Percentiles rank a stretch among this genome's conserved stretches.
Conservation (phyloP, 2,888 invertebrate species). For the Melanchra persicariae region DNA sequence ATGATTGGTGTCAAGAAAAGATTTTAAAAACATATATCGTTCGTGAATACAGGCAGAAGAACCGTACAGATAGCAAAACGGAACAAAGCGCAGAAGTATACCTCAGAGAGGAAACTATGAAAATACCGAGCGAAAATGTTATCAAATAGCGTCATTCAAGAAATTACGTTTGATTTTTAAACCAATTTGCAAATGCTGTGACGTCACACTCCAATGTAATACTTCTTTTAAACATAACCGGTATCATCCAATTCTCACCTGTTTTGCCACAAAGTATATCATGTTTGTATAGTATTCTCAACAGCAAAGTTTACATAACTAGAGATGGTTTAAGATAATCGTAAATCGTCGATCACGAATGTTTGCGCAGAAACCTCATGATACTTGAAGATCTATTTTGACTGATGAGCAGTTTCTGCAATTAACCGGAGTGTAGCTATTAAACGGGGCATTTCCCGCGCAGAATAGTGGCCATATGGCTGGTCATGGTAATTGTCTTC, state of each 20-base stretch:
- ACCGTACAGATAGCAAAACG: neutral
- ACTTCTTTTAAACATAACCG: slow-evolving; percentile 27
- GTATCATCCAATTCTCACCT: slow-evolving; percentile 45
- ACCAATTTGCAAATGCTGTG: slow-evolving; percentile 26
- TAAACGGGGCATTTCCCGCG: slow-evolving; percentile 39
- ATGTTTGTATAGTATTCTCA: slow-evolving; percentile 28
- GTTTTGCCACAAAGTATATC: slow-evolving; percentile 21
- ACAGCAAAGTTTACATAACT: slow-evolving; percentile 50
- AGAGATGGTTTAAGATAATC: slow-evolving; percentile 40
- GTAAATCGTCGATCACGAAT: slow-evolving; percentile 59
- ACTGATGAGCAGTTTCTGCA: slow-evolving; percentile 23
- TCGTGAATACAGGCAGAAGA: neutral
- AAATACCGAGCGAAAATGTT: neutral
- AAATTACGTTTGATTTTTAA: slow-evolving; percentile 7
- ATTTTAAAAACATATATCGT: neutral
- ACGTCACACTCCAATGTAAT: slow-evolving; percentile 24
- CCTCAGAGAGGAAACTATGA: neutral
- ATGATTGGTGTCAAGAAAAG: neutral
- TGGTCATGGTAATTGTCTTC: neutral
- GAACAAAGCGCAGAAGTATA: neutral
- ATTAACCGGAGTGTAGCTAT: slow-evolving; percentile 33
- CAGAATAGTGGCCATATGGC: slow-evolving; percentile 5
- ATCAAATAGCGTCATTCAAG: neutral
- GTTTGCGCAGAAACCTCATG: slow-evolving; percentile 41
- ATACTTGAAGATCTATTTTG: slow-evolving; percentile 45